These are phyloP conservation scores for Rotaria sp. DNA, from an alignment of 2,888 invertebrate species.

Conservation along the genomic window DNA sequence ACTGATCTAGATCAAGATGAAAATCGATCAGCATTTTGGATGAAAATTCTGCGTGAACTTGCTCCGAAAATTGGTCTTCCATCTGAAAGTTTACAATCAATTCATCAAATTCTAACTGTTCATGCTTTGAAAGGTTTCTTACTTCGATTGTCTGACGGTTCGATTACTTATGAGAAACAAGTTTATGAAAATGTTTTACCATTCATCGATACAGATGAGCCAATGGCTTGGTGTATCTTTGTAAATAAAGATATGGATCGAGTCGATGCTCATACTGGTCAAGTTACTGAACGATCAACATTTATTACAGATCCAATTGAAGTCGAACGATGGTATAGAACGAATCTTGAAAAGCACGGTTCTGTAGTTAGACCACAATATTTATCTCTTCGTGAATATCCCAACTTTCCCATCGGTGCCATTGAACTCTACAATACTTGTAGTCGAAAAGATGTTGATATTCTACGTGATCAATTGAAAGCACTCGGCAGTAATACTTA, in stretches of 20 bases:
- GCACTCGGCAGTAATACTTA: not conserved
- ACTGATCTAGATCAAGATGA: not conserved
- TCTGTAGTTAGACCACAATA: not conserved
- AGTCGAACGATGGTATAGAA: not conserved
- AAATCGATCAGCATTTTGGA: not conserved
- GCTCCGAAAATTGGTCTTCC: not conserved
- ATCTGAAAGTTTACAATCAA: not conserved
- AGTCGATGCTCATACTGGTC: not conserved
- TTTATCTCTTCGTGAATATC: not conserved
- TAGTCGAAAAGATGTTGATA: not conserved
- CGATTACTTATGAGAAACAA: not conserved
- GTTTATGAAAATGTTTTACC: constrained; percentile 17
- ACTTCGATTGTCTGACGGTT: not conserved
- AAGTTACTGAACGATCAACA: not conserved
- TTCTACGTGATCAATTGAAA: not conserved
- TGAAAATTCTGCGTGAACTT: not conserved
- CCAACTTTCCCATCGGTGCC: not conserved
- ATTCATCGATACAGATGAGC: not conserved
- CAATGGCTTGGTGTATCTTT: constrained; percentile 2
- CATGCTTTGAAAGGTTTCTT: not conserved
- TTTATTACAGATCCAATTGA: not conserved
- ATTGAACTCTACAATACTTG: not conserved
- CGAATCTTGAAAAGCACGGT: not conserved
- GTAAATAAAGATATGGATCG: not conserved
- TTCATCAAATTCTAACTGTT: not conserved